These are phyloP conservation scores for Drosophila sproati DNA, from an alignment of 1,140 invertebrate genomes.

Conservation along the genomic window DNA sequence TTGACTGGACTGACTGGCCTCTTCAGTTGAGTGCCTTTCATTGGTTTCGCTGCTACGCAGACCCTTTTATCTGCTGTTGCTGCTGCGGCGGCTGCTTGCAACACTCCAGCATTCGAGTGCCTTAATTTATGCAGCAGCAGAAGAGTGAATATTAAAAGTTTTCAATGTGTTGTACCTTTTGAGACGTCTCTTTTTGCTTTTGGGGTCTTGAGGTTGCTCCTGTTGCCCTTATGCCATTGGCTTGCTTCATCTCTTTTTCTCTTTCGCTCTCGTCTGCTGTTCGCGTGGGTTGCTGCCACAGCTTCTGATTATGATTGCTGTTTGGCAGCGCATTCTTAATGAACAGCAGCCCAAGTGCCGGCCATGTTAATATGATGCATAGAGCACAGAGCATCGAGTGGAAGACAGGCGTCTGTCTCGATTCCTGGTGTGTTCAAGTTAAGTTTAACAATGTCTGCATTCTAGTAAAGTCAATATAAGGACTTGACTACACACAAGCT, in stretches of 20 bases:
- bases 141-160: constrained; percentile 81
- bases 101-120: constrained; percentile 34
- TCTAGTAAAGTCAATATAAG: no score
- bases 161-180: constrained; percentile 75
- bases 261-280: not conserved
- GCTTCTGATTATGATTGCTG: constrained; percentile 66
- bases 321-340: constrained; percentile 62
- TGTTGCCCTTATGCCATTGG: constrained; percentile 10
- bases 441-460: not conserved
- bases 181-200: constrained; percentile 36
- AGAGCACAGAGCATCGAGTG: not conserved
- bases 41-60: constrained; percentile 64
- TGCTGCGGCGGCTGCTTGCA: not conserved
- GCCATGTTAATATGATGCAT: constrained; percentile 17
- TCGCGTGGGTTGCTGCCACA: constrained; percentile 15
- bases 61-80: constrained; percentile 62
- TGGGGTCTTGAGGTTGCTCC: constrained; percentile 36
- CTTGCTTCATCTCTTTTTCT: not conserved
- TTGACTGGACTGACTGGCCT: constrained; percentile 32
- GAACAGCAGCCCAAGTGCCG: constrained; percentile 27
- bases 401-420: not conserved
- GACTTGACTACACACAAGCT: no score
- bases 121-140: constrained; percentile 77
- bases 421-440: not conserved
- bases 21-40: constrained; percentile 73